These are phyloP conservation scores for Donacobius atricapilla DNA, from an alignment of 2,113 vertebrate genomes.

Conservation along the genomic window DNA sequence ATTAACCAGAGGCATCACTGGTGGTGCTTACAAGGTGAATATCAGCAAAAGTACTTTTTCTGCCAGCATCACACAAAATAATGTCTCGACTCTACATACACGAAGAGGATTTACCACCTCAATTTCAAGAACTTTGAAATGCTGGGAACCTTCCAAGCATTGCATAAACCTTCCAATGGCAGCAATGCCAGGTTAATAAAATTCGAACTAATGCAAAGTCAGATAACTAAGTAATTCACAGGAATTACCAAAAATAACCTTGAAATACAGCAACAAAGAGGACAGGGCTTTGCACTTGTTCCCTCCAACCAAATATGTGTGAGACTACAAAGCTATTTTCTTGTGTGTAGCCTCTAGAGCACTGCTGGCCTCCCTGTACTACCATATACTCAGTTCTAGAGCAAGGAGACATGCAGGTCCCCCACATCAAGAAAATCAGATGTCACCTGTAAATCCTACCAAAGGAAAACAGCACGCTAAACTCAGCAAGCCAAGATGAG, in stretches of 20 bases:
- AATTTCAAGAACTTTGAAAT: background rate
- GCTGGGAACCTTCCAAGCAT: background rate
- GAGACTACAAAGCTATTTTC: background rate
- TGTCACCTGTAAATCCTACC: background rate
- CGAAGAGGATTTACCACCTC: background rate
- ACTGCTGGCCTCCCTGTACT: background rate
- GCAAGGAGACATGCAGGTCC: no score
- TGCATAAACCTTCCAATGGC: background rate
- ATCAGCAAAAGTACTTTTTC: background rate
- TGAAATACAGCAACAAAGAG: background rate
- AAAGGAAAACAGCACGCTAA: background rate
- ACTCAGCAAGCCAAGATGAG: background rate
- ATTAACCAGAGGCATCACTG: background rate
- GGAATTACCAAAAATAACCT: background rate
- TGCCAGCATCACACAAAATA: background rate
- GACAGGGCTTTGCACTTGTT: background rate
- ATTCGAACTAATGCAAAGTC: background rate
- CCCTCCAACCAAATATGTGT: background rate
- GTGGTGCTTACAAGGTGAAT: background rate
- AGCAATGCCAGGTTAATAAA: background rate
- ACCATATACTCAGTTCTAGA: fast-evolving
- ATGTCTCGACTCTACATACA: background rate
- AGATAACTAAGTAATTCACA: background rate
- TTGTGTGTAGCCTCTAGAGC: background rate
- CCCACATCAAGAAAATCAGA: background rate